These are phyloP conservation scores for Semnornis frantzii DNA, from an alignment of 2,113 vertebrate species.

Conservation along the genomic window DNA sequence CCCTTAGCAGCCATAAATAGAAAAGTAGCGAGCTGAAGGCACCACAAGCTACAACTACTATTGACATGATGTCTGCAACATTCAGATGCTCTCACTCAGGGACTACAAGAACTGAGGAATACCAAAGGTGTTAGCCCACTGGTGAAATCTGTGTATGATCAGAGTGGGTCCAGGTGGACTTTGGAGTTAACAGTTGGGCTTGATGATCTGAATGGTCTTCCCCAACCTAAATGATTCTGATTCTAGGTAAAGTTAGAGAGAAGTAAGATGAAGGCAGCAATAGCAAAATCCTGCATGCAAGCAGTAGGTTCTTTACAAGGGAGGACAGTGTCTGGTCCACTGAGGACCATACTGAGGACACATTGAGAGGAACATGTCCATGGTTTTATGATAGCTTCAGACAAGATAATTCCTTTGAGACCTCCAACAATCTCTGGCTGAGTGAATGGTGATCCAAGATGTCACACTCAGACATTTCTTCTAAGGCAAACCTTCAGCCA, in stretches of 20 bases:
- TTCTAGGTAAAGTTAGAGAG: background rate
- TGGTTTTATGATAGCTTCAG: background rate
- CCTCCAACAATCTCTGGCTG: background rate
- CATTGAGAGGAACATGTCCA: rapidly evolving
- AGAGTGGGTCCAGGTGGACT: background rate
- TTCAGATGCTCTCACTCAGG: background rate
- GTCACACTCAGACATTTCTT: rapidly evolving
- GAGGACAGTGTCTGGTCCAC: background rate
- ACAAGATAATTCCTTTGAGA: background rate
- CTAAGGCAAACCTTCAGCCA: no score
- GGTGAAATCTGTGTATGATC: background rate
- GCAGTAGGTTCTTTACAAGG: background rate
- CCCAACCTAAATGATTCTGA: no score
- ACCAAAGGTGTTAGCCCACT: background rate
- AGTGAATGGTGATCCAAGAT: background rate
- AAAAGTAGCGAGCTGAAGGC: background rate
- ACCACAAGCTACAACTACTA: background rate
- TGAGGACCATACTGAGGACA: background rate
- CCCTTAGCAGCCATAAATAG: background rate
- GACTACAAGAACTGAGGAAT: background rate
- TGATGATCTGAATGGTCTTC: no score
- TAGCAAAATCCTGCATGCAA: background rate
- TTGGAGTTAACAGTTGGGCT: background rate
- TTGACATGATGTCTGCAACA: rapidly evolving
- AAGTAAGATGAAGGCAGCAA: background rate